Evolutionary conservation across 2,888 invertebrate genomes (phyloP).

Genomic region (Strigamia maritima): DNA sequence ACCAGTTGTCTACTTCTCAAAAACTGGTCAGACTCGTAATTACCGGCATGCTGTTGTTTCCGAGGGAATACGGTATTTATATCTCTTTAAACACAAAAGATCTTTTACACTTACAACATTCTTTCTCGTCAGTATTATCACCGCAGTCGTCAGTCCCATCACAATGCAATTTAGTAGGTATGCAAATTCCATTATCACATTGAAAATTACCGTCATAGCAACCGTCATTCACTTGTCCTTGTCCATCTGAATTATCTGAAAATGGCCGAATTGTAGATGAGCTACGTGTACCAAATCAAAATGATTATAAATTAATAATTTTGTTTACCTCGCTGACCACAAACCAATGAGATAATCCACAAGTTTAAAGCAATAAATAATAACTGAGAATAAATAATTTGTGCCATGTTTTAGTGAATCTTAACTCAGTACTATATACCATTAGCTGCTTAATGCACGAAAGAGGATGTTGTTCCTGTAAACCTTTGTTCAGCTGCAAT

Average conservation of each 20-base stretch:
- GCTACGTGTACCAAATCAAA: neutral
- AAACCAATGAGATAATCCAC: neutral
- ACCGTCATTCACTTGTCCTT: neutral
- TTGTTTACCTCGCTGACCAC: neutral
- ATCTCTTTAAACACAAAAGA: too few species aligned
- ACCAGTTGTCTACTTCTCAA: too few species aligned
- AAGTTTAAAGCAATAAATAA: neutral
- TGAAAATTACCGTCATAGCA: neutral
- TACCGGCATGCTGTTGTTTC: too few species aligned
- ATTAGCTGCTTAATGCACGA: neutral
- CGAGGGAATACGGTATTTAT: too few species aligned
- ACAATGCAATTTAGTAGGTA: neutral
- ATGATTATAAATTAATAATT: neutral
- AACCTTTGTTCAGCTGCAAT: neutral
- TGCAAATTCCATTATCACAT: neutral
- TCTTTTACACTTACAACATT: neutral
- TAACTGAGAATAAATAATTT: neutral
- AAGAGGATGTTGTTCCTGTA: neutral
- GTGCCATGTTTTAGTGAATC: neutral
- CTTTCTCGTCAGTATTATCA: neutral
- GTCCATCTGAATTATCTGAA: neutral
- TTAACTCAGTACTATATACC: neutral
- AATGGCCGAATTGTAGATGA: neutral
- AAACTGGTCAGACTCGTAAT: too few species aligned
- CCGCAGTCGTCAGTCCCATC: slow-evolving; percentile 4